Conservation (phyloP, 2,113 vertebrate species). For the Uria aalge region DNA sequence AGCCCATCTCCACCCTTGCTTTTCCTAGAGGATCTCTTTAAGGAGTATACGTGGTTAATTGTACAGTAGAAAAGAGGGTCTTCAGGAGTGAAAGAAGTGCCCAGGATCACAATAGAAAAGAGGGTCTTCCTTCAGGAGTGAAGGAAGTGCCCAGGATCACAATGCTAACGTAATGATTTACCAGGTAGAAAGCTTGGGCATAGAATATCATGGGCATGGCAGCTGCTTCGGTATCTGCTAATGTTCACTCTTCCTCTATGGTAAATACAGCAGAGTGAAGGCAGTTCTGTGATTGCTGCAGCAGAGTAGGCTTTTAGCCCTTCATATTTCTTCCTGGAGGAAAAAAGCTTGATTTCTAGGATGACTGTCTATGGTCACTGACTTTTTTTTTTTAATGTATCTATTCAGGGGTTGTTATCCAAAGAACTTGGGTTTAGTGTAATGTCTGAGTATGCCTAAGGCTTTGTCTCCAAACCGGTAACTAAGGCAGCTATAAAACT, state of each 20-base stretch:
- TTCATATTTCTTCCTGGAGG: neutral
- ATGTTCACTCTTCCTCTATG: neutral
- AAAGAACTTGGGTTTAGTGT: neutral
- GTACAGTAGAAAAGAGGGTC: neutral
- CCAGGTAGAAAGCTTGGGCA: neutral
- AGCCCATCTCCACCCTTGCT: neutral
- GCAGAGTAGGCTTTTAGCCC: neutral
- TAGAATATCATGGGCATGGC: neutral
- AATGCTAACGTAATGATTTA: neutral
- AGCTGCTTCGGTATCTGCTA: neutral
- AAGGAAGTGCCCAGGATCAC: neutral
- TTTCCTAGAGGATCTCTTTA: neutral
- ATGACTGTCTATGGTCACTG: neutral
- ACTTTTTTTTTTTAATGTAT: neutral
- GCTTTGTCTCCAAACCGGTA: neutral
- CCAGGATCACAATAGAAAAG: neutral
- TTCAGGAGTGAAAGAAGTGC: neutral
- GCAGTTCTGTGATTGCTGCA: neutral
- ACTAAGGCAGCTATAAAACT: conserved; percentile 1
- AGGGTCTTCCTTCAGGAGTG: neutral
- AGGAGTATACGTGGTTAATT: neutral
- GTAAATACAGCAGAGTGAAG: neutral
- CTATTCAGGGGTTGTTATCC: neutral
- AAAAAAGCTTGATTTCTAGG: neutral
- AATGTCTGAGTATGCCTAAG: neutral